Base-by-base conservation (phyloP, 1,140 invertebrate genomes). In the Helicorthomorpha holstii region DNA sequence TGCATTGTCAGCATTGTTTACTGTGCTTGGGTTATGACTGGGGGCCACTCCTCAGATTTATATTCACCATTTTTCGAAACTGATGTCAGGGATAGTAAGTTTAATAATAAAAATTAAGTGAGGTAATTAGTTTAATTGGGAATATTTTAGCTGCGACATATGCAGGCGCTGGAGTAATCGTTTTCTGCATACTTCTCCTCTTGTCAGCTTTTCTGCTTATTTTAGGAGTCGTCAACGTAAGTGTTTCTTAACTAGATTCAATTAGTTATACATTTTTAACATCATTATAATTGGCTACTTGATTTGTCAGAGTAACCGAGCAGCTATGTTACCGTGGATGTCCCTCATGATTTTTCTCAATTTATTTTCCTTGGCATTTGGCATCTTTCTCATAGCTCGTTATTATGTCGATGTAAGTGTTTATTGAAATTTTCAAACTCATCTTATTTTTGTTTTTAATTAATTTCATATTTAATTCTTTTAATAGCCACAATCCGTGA, bases 331-430 rank as follows among this genome's bases (percentile, higher is more conserved):
- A 26, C 86, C 85, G 0, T 91, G 85, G 84, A 61, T 89, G 19
- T 65, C 75, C 22, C 65, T 72, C 1, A 79, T 85, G 71, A 76
- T 76, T 2, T 59, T 84, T 1, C 76, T 77, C 19, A 79, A 85
- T 50, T 50, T 78, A 0, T 87, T 88, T 60, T 83, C 87, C 64
- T 68, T 85, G 42, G 60, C 80, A 12, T 88, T 85, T 68, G 83
- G 85, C 14, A 61, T 89, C 21, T 88, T 84, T 83, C 69, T 88
- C 1, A 66, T 88, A 38, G 82, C 80, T 51, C 84, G 84, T 43
- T 90, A 90, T 59, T 89, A 89, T 61, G 88, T 89, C 64, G 88
- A 88, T 71, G 84, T 90, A 70, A 83, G 82, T 63, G 23, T 73
- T n/a, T n/a, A n/a, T n/a, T n/a, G n/a, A n/a, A n/a, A n/a, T n/a